A percentile compares a stretch with the other conserved stretches of the same genome.
Evolutionary conservation across 2,113 vertebrate genomes (phyloP).

Genomic region (Trematocara nigrifrons): DNA sequence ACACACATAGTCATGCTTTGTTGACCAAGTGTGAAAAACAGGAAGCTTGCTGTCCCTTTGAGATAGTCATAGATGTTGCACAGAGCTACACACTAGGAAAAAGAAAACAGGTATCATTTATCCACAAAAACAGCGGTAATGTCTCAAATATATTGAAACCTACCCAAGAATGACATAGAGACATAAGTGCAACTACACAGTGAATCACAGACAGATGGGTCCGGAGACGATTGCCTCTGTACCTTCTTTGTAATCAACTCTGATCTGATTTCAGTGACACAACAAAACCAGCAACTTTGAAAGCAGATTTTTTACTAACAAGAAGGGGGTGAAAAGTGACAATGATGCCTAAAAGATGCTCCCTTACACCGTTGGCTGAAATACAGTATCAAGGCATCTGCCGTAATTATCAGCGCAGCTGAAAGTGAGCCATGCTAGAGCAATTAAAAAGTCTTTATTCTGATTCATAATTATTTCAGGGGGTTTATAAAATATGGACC

Average conservation of each 20-base stretch:
- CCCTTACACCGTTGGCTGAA: not conserved
- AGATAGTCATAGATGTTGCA: constrained; percentile 54
- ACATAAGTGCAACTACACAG: not conserved
- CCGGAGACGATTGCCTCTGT: not conserved
- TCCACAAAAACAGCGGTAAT: not conserved
- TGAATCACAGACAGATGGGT: not conserved
- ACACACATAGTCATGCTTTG: constrained; percentile 18
- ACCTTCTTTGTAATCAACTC: constrained; percentile 1
- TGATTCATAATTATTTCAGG: constrained; percentile 42
- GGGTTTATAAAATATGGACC: constrained; percentile 26
- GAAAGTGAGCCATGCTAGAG: not conserved
- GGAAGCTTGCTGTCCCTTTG: constrained; percentile 32
- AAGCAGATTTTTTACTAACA: not conserved
- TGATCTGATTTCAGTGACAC: constrained; percentile 11
- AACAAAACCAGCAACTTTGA: constrained; percentile 15
- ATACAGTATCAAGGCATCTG: not conserved
- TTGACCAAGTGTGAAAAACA: constrained; percentile 34
- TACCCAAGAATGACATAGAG: not conserved
- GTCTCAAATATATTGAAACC: not conserved
- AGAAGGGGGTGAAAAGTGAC: not conserved
- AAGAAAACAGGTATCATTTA: not conserved
- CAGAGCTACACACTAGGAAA: constrained; percentile 11
- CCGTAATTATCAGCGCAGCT: not conserved
- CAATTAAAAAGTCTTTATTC: constrained; percentile 44
- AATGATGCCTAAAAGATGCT: not conserved